Evolutionary conservation across 2,888 invertebrate genomes (phyloP), one percentile per base, ranked within the genome.

Genomic region (Trichopoda pennipes): DNA sequence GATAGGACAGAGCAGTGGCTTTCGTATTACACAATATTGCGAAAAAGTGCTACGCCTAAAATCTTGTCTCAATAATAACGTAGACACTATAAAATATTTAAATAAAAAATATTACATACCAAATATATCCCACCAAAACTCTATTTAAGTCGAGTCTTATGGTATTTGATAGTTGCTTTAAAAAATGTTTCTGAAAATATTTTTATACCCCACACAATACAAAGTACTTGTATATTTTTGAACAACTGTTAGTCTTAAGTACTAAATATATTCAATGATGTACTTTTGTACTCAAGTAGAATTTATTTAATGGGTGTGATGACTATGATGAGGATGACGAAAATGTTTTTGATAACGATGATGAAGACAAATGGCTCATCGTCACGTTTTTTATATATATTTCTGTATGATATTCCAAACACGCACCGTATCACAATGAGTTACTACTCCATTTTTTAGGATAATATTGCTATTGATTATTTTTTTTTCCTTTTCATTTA

Each of bases 281-380:
- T 64, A 70, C 56, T 42, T 23, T 35, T 49, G 44, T 35, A 3
- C 47, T 66, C 19, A 58, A 32, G 72, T 28, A 42, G 6, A 38
- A 51, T 55, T 19, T 64, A 28, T 58, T 19, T 53, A 16, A 66
- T 51, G 51, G 44, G 32, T 32, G 44, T 7, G 38, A 53, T 60
- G 55, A 61, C 61, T 53, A 60, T 70, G 21, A 21, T 75, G 61
- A 63, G 60, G 60, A 76, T 81, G 72, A 81, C 55, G 68, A 73
- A 73, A 38, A 56, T 44, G 44, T 17, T 23, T 3, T 42, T 66
- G 55, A 55, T 73, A 53, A 55, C 66, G 32, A 17, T 75, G 61
- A 68, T 61, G 53, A 76, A 73, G 72, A 81, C 60, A 76, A 73
- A 73, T 81, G 61, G 68, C 42, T 56, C 64, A 60, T 76, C 66